Base-by-base conservation (phyloP, 1,140 invertebrate species). In the Eurosta solidaginis region DNA sequence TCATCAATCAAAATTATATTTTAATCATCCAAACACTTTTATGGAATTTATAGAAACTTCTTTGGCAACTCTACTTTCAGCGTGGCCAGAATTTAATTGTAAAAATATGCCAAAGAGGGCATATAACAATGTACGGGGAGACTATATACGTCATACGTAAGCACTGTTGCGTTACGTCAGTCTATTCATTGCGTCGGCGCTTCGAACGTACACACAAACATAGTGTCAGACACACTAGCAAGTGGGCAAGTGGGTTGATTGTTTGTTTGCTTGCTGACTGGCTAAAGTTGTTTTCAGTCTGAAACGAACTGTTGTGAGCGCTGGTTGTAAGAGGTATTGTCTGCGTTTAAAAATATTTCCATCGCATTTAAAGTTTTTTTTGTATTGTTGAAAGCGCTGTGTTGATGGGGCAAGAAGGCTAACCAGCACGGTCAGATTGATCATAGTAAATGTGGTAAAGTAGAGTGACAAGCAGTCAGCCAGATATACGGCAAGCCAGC, bases 221-320 rank as follows among this genome's bases (percentile, higher is more conserved):
- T 20, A 68, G n/a, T 40, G 59, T 22, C 59, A 68, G 27, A 40
- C 59, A n/a, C n/a, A n/a, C n/a, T n/a, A n/a, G n/a, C 59, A 68
- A 33, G 36, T n/a, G 20, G 40, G 20, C 40, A 42, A 77, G 68
- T 78, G 78, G 78, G 73, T 59, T 76, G 73, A 74, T 47, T 78
- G 29, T 78, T 74, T 78, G 74, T 76, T 78, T 59, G 40, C n/a
- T 17, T 45, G 44, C 44, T 45, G 17, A 45, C 7, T 74, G 25
- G 78, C 42, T 75, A 20, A 59, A 74, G 49, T 78, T 79, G 74
- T 59, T 76, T 76, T 79, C 78, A 79, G 78, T 79, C 78, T 79
- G 75, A 79, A 79, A 49, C 74, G 74, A 76, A 79, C 73, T 79
- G 78, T 79, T 79, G 78, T 76, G 75, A 68, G 49, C 74, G 74